These are phyloP conservation scores for Malurus leucopterus DNA, from an alignment of 2,797 vertebrate genomes.

Conservation along the genomic window DNA sequence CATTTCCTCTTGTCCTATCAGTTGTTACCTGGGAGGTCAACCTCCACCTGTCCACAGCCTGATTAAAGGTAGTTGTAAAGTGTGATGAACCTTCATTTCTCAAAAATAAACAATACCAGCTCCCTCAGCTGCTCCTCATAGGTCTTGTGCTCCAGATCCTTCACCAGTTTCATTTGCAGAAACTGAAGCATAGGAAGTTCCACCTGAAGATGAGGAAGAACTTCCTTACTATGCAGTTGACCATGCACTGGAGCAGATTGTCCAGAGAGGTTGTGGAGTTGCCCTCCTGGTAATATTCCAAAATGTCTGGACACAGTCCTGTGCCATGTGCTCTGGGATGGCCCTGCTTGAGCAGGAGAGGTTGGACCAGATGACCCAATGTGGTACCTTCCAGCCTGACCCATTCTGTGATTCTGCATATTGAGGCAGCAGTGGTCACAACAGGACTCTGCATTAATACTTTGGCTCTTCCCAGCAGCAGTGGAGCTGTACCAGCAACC, in stretches of 20 bases:
- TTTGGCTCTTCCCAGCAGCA: background rate
- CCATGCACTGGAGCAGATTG: background rate
- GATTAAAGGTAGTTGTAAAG: background rate
- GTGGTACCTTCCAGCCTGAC: background rate
- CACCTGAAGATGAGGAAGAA: background rate
- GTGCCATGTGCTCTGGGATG: background rate
- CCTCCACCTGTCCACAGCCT: background rate
- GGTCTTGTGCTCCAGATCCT: background rate
- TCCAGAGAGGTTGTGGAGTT: background rate
- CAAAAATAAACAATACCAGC: background rate
- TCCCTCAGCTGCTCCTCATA: background rate
- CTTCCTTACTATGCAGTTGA: accelerated
- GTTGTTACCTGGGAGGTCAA: background rate
- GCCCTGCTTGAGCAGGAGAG: background rate
- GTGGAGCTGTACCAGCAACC: background rate
- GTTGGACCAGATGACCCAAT: background rate
- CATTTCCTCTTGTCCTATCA: background rate
- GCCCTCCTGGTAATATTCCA: background rate
- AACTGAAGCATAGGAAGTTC: background rate
- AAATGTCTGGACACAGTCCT: background rate
- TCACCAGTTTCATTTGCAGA: background rate
- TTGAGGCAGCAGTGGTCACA: background rate
- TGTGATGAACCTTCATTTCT: background rate
- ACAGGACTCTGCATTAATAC: background rate
- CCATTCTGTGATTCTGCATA: background rate